Percentiles rank a stretch among this genome's conserved stretches.
phyloP scores from a whole-genome alignment of 2,113 vertebrate species.

The Pterocles gutturalis region DNA sequence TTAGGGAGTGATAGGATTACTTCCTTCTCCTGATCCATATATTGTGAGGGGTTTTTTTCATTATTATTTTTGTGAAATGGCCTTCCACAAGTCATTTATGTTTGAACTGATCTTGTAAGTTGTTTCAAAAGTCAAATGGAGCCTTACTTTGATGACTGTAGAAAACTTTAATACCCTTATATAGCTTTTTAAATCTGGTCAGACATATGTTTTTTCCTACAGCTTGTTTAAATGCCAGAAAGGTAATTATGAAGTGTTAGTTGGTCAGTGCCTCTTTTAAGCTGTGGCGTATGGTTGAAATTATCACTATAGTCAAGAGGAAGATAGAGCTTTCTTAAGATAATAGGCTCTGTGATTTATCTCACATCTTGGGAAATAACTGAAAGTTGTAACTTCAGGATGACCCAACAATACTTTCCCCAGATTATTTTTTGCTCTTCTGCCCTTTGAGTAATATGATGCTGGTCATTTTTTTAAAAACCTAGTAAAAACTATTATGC shows the following conservation, averaged over 20 bases:
- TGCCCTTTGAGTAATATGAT: background rate
- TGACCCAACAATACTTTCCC: background rate
- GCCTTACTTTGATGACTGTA: constrained; percentile 37
- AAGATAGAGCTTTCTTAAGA: constrained; percentile 23
- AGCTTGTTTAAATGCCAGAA: constrained; percentile 44
- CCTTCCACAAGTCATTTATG: constrained; percentile 39
- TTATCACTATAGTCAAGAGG: constrained; percentile 20
- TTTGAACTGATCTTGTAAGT: constrained; percentile 39
- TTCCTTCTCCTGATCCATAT: background rate
- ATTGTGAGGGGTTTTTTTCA: background rate
- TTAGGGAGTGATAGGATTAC: constrained; percentile 10
- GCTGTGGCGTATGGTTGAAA: constrained; percentile 18
- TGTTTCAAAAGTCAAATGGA: constrained; percentile 45
- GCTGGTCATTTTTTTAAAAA: background rate
- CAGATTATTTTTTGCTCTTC: background rate
- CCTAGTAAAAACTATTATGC: background rate
- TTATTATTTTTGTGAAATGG: constrained; percentile 20
- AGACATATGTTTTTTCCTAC: background rate
- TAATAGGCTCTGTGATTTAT: background rate
- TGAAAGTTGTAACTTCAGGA: background rate
- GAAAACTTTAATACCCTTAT: constrained; percentile 37
- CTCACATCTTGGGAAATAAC: background rate
- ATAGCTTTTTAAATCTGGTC: constrained; percentile 13
- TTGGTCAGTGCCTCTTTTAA: constrained; percentile 33
- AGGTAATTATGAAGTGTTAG: constrained; percentile 63